Evolutionary conservation across 2,888 invertebrate genomes (phyloP), one percentile per base, ranked within the genome.

Genomic region (Morpho achilles): DNA sequence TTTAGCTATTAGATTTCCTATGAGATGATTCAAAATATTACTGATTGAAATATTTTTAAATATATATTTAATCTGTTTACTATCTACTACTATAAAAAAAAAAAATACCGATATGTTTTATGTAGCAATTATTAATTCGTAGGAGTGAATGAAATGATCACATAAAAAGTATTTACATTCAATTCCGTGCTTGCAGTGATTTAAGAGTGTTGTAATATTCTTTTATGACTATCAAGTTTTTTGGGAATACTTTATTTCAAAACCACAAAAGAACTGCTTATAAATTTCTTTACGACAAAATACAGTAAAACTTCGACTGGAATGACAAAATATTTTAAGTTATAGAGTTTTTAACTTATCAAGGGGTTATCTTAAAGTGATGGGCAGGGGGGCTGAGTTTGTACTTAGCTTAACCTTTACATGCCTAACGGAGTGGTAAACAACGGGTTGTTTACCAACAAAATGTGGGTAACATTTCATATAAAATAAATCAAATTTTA

Each of bases 101-200:
- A 60, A 32, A 40, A 53, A 60, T 63, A 56, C 9, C 16, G 22
- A 49, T 16, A 44, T 56, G 53, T 56, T 58, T 53, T 61, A 53
- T 48, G 32, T 50, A 52, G 8, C 52, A 58, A 58, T 60, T 56
- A 58, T 50, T 56, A 45, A 50, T 43, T 52, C 44, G 43, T 53
- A 53, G 51, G 52, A 56, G 48, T 42, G 53, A 54, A 63, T 51
- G 46, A 50, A 58, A 56, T 53, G 32, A 47, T 44, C 50, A 60
- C 41, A 60, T 63, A 56, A 59, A 61, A 54, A 32, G 16, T 45
- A 23, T 53, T 55, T 50, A 59, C 59, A 61, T 50, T 59, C 50
- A 61, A 59, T 61, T 56, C 61, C 51, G 59, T 61, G 49, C 56
- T 55, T 56, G 55, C 40, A 56, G 59, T 53, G 50, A 59, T 59